Evolutionary conservation across 2,888 invertebrate genomes (phyloP).

Genomic region (Acleris laterana): DNA sequence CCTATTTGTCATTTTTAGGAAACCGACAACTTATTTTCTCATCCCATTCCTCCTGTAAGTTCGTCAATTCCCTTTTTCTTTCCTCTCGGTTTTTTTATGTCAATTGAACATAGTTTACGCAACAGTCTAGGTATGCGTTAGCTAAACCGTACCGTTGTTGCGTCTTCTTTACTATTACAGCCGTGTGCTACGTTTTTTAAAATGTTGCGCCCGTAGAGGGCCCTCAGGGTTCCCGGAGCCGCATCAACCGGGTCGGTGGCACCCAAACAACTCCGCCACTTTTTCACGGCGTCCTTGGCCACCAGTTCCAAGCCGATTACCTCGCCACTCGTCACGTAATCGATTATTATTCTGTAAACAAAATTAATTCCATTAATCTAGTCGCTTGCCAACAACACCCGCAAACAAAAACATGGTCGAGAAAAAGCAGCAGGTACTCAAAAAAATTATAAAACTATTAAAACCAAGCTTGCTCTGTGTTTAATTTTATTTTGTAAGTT

Average conservation of each 20-base stretch:
- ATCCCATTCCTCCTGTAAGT: too few relatives aligned
- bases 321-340: slow-evolving; percentile 88
- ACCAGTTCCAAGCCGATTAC: slow-evolving; percentile 90
- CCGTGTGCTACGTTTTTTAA: slow-evolving; percentile 89
- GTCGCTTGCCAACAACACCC: too few relatives aligned
- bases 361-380: not conserved
- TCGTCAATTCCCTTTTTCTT: too few relatives aligned
- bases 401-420: too few relatives aligned
- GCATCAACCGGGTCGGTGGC: slow-evolving; percentile 86
- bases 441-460: too few relatives aligned
- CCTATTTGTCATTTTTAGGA: not conserved
- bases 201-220: slow-evolving; percentile 87
- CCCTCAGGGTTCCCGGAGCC: slow-evolving; percentile 85
- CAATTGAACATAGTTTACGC: too few relatives aligned
- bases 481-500: too few relatives aligned
- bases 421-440: too few relatives aligned
- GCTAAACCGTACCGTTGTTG: slow-evolving; percentile 63
- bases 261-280: slow-evolving; percentile 87
- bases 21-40: too few relatives aligned
- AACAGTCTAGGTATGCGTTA: too few relatives aligned
- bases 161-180: slow-evolving; percentile 85
- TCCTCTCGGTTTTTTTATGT: too few relatives aligned
- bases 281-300: slow-evolving; percentile 87
- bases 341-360: slow-evolving; percentile 79
- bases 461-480: too few relatives aligned